Evolutionary conservation across 2,797 vertebrate species (phyloP), one percentile per base, ranked within the genome.

Genomic region (Cyclopterus lumpus): DNA sequence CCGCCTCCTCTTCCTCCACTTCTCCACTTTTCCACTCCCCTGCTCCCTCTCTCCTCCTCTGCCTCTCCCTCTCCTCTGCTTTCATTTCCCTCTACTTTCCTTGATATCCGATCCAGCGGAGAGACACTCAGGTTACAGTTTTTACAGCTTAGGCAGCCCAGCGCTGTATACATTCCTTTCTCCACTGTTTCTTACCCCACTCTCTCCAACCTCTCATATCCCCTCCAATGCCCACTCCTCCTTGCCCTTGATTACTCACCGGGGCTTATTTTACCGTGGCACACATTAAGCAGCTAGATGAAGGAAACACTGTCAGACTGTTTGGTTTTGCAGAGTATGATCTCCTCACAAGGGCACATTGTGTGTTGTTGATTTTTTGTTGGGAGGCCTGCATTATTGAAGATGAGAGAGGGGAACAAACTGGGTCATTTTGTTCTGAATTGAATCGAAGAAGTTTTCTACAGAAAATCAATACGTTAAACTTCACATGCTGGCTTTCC

Each of bases 111-210:
- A 99, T 97, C 96, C 92, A 87, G 89, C 84, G 83, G 93, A 93
- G 93, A 93, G 94, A 94, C 93, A 90, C 96, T 99, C 96, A 80
- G 93, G 95, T 99, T 99, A 96, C 98, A 96, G 96, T 98, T 99
- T 99, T 98, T 99, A 98, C 97, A 99, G 98, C 97, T 97, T 96
- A 97, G 96, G 95, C 97, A 95, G 95, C 93, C 96, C 95, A 94
- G 96, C 94, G 95, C 97, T 97, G 96, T 97, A 96, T 97, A 97
- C 97, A 99, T 99, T 99, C 98, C 98, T 97, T 97, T 97, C 97
- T 97, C 96, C 95, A 94, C 96, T 96, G 80, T 91, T 93, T 91
- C 91, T 88, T 80, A 84, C 69, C 87, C 95, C 93, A 93, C 94
- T 95, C 90, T 95, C 90, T 94, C 91, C 95, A 94, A 92, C 94